Evolutionary conservation across 2,888 invertebrate species (phyloP), one percentile per base, ranked within the genome.

Genomic region (Uropetala carovei): DNA sequence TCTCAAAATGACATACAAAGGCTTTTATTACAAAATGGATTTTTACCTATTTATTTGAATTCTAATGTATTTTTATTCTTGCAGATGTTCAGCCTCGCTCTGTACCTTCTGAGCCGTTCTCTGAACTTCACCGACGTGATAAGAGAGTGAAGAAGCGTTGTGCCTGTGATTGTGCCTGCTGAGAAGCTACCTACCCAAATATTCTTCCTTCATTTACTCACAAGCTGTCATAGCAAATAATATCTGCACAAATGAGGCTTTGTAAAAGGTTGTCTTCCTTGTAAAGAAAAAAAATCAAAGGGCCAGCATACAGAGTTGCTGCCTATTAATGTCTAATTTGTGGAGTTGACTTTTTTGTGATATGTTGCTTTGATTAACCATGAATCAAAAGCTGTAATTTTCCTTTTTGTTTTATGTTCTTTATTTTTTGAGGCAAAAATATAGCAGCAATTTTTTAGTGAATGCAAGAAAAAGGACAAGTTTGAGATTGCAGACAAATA

Each of bases 61-160:
- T 43, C 43, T 10, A 11, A 10, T 0, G 8, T 22, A 5, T 92
- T 92, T 93, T 94, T 93, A 94, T 95, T 96, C 82, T 94, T 94
- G 16, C 96, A 98, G 98, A 97, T 94, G 97, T 98, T 94, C 98
- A 98, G 95, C 98, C 98, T 92, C 97, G 98, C 94, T 97, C 97
- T 93, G 96, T 97, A 93, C 97, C 97, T 94, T 97, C 96, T 94
- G 96, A 96, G 43, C 96, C 96, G 93, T 94, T 95, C 95, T 92
- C 93, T 22, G 93, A 94, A 95, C 94, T 95, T 94, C 95, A 95
- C 94, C 95, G 96, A 93, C 95, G 95, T 92, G 96, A 96, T 94
- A 97, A 97, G 95, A 96, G 97, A 94, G 57, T 84, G 27, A 96
- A 97, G 75, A 97, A 97, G 95, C 96, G 97, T 94, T 97, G 97